phyloP scores from a whole-genome alignment of 1,140 invertebrate genomes.

The Calliopsis andreniformis region DNA sequence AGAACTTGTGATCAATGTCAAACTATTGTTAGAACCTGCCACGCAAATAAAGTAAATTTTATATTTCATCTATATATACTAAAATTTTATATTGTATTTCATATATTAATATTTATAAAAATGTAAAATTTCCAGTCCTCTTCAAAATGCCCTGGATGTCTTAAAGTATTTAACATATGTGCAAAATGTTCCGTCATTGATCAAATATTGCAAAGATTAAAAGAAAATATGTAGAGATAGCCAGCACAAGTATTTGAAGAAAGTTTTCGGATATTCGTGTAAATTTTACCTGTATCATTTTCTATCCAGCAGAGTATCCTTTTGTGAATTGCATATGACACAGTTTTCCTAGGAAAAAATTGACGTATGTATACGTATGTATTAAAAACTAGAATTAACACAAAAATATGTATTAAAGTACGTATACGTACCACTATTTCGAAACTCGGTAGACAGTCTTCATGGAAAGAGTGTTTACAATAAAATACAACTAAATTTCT shows the following conservation, averaged over 20 bases:
- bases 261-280: not conserved
- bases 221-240: not conserved
- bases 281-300: slow-evolving; percentile 72
- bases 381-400: too few relatives aligned
- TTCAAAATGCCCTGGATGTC: slow-evolving; percentile 22
- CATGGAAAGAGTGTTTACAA: slow-evolving; percentile 95
- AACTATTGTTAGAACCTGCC: not conserved
- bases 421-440: slow-evolving; percentile 71
- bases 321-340: slow-evolving; percentile 83
- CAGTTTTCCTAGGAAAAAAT: slow-evolving; percentile 80
- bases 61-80: not conserved
- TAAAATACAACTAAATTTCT: slow-evolving; percentile 91
- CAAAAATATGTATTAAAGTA: too few relatives aligned
- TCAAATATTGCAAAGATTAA: slow-evolving; percentile 18
- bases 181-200: slow-evolving; percentile 19
- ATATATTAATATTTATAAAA: not conserved
- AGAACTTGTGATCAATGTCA: slow-evolving; percentile 6
- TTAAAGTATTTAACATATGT: slow-evolving; percentile 4
- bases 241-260: not conserved
- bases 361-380: slow-evolving; percentile 52
- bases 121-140: slow-evolving; percentile 23
- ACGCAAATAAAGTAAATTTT: slow-evolving; percentile 16
- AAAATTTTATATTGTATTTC: not conserved
- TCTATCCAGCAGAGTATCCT: slow-evolving; percentile 66
- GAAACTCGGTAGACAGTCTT: slow-evolving; percentile 87